These are phyloP conservation scores for Leucophenga varia DNA, from an alignment of 1,140 invertebrate species.

Conservation along the genomic window DNA sequence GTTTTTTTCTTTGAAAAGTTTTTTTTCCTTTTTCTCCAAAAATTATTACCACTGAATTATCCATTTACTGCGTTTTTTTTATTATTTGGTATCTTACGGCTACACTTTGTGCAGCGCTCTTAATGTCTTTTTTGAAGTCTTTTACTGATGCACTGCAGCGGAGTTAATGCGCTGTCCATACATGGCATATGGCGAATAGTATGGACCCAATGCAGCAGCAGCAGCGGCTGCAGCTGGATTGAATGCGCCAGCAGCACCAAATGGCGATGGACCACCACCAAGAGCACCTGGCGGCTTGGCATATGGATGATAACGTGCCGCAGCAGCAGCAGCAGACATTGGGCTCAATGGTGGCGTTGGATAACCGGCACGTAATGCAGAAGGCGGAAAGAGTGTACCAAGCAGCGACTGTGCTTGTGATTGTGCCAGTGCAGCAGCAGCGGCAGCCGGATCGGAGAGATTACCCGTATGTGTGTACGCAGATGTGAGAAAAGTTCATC, in stretches of 20 bases:
- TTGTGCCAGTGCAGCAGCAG: conserved; percentile 61
- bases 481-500: conserved; percentile 94
- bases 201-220: conserved; percentile 69
- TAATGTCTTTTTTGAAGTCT: neutral
- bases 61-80: neutral
- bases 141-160: conserved; percentile 79
- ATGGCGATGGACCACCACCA: conserved; percentile 60
- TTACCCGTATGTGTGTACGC: conserved; percentile 84
- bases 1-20: neutral
- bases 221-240: conserved; percentile 60
- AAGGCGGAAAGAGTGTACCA: conserved; percentile 66
- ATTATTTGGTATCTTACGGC: conserved; percentile 27
- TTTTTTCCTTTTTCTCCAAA: conserved; percentile 24
- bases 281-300: conserved; percentile 69
- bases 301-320: conserved; percentile 86
- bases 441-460: conserved; percentile 63
- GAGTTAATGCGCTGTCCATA: conserved; percentile 88
- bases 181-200: conserved; percentile 90
- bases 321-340: conserved; percentile 64
- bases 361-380: conserved; percentile 75
- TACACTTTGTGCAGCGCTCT: conserved; percentile 8
- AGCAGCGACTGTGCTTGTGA: conserved; percentile 62
- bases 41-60: neutral
- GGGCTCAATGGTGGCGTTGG: conserved; percentile 86
- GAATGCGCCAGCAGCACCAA: conserved; percentile 72